phyloP scores from a whole-genome alignment of 2,113 vertebrate genomes.

The Nerophis ophidion region DNA sequence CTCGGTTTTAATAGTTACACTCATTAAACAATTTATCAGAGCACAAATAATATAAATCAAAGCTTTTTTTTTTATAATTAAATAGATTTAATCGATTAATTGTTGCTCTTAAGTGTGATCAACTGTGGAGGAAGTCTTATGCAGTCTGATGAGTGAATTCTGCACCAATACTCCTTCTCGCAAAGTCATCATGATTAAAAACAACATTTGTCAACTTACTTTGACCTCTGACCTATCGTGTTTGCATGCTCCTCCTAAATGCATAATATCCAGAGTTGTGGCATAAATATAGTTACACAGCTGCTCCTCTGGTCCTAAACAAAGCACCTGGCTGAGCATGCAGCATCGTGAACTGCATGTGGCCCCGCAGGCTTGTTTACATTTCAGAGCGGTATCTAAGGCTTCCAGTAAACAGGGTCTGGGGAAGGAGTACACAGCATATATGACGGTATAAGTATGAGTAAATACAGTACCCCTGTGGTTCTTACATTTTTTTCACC shows the following conservation, averaged over 20 bases:
- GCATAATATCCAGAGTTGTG: conserved; percentile 27
- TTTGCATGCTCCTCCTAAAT: conserved; percentile 40
- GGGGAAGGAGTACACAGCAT: conserved; percentile 30
- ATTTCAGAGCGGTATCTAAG: conserved; percentile 49
- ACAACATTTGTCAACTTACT: conserved; percentile 11
- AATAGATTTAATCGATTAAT: too few relatives aligned
- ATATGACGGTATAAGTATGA: conserved; percentile 26
- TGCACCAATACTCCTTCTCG: not conserved
- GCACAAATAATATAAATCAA: too few relatives aligned
- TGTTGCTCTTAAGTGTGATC: too few relatives aligned
- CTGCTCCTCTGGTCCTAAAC: conserved; percentile 44
- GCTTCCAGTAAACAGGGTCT: conserved; percentile 53
- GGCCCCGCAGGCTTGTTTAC: conserved; percentile 57
- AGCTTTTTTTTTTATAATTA: too few relatives aligned
- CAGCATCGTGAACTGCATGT: conserved; percentile 42
- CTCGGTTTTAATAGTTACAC: too few relatives aligned
- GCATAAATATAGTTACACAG: conserved; percentile 45
- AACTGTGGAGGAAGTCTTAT: too few relatives aligned
- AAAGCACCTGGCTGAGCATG: conserved; percentile 46
- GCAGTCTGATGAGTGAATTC: too few relatives aligned
- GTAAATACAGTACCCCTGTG: not conserved
- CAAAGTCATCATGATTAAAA: not conserved
- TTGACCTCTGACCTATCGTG: conserved; percentile 42
- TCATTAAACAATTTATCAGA: too few relatives aligned
- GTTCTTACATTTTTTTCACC: too few relatives aligned